A percentile compares a stretch with the other conserved stretches of the same genome.
Evolutionary conservation across 2,113 vertebrate species (phyloP).

Genomic region (Charadrius vociferus): DNA sequence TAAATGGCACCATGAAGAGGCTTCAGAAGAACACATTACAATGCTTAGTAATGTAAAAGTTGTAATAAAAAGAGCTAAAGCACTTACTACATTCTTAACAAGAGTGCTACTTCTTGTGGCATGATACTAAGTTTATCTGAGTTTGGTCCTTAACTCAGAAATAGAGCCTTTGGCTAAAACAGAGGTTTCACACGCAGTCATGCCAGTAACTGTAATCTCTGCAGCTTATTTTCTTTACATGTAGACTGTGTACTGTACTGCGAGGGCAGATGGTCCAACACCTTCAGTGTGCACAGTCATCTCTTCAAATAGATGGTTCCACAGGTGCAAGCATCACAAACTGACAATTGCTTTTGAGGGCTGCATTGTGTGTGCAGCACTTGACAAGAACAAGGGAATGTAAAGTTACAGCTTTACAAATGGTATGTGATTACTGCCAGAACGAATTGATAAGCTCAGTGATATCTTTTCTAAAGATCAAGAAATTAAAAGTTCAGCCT

Average conservation of each 20-base stretch:
- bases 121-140: neutral
- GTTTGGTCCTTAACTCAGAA: neutral
- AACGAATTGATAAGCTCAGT: neutral
- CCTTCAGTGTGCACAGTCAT: neutral
- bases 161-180: neutral
- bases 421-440: neutral
- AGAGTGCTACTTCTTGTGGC: neutral
- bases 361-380: neutral
- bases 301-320: neutral
- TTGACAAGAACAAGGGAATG: neutral
- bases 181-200: neutral
- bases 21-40: conserved; percentile 44
- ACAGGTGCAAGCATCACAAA: neutral
- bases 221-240: neutral
- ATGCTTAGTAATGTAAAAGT: conserved; percentile 41
- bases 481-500: neutral
- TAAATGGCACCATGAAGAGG: neutral
- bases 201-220: neutral
- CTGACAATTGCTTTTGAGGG: neutral
- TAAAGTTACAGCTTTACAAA: neutral
- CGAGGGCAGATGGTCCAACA: neutral
- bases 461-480: neutral
- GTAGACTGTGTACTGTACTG: neutral
- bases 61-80: conserved; percentile 23
- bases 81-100: conserved; percentile 10